phyloP scores from a whole-genome alignment of 2,888 invertebrate species.

The Dryobota labecula region DNA sequence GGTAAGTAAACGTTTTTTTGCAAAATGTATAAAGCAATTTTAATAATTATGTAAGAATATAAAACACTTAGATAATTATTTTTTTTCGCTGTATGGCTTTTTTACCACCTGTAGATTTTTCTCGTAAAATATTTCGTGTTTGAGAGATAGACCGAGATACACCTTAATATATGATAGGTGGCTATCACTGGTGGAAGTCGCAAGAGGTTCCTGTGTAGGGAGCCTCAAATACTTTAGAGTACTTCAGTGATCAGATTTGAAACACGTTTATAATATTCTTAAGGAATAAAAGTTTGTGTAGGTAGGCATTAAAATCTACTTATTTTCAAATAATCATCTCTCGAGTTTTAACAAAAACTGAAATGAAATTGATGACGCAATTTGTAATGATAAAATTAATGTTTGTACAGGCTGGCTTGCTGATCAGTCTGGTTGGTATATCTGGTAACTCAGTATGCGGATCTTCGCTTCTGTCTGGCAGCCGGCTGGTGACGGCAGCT shows the following conservation, averaged over 20 bases:
- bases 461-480: constrained; percentile 70
- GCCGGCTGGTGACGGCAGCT: constrained; percentile 78
- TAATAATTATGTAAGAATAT: too few relatives aligned
- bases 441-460: constrained; percentile 77
- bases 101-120: too few relatives aligned
- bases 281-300: not conserved
- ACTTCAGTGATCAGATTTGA: not conserved
- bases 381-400: not conserved
- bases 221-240: not conserved
- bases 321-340: not conserved
- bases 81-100: too few relatives aligned
- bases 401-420: constrained; percentile 73
- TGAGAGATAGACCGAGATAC: too few relatives aligned
- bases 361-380: not conserved
- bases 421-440: constrained; percentile 72
- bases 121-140: too few relatives aligned
- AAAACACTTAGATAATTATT: too few relatives aligned
- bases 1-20: too few relatives aligned
- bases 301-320: not conserved
- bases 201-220: too few relatives aligned
- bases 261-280: not conserved
- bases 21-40: too few relatives aligned
- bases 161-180: too few relatives aligned
- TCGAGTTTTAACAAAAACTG: not conserved
- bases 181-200: not conserved